phyloP scores from a whole-genome alignment of 2,113 vertebrate genomes.

The Dicrurus megarhynchus region DNA sequence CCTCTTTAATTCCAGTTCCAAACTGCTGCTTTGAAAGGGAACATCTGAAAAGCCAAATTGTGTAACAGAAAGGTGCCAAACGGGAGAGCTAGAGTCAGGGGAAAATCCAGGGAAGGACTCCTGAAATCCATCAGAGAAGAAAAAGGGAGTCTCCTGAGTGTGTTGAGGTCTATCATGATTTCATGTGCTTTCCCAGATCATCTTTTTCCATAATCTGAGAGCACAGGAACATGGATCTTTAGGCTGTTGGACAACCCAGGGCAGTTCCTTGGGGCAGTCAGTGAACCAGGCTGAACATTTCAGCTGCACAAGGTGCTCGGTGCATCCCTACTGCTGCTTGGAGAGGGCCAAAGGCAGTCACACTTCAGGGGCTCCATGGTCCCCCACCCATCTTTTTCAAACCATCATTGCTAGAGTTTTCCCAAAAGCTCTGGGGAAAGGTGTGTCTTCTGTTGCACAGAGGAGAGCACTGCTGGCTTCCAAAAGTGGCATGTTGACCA shows the following conservation, averaged over 20 bases:
- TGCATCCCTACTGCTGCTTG: accelerated
- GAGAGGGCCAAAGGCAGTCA: not conserved
- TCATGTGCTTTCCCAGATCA: not conserved
- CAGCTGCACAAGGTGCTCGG: not conserved
- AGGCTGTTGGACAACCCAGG: not conserved
- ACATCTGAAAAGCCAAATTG: not conserved
- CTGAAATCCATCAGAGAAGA: not conserved
- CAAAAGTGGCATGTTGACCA: not conserved
- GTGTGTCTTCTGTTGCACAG: not conserved
- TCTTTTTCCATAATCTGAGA: not conserved
- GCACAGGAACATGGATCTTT: not conserved
- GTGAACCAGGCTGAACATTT: accelerated
- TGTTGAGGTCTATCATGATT: not conserved
- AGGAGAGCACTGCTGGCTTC: not conserved
- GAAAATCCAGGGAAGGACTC: not conserved
- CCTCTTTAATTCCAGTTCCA: not conserved
- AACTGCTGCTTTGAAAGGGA: not conserved
- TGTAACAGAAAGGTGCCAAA: not conserved
- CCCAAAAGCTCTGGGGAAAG: not conserved
- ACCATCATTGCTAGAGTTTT: not conserved
- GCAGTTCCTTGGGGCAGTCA: not conserved
- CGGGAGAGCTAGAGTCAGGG: not conserved
- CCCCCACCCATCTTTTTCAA: not conserved
- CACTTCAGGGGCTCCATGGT: not conserved
- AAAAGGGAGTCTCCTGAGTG: not conserved